phyloP scores from a whole-genome alignment of 30 jellyfish, hydroid and myxozoan genomes.

The Chrysaora quinquecirrha region DNA sequence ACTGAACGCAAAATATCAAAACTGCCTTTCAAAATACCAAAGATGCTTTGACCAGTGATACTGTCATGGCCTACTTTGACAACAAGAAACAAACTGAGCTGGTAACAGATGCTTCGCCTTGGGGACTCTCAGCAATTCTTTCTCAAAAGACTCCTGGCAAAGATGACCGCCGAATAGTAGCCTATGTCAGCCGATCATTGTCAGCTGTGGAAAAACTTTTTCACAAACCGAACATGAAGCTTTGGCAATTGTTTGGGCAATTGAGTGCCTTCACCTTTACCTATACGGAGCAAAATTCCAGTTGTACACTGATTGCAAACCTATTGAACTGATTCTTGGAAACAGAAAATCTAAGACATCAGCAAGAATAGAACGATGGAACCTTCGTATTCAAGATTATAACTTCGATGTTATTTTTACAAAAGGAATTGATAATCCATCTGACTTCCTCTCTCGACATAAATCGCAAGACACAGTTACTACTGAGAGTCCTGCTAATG shows the following conservation, averaged over 20 bases:
- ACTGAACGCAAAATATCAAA: background rate
- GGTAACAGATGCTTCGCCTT: constrained; percentile 14
- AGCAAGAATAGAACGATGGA: background rate
- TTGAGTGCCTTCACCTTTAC: background rate
- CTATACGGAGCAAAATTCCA: background rate
- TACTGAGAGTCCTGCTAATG: too few relatives aligned
- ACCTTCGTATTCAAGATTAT: background rate
- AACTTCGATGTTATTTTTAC: background rate
- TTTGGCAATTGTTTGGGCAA: background rate
- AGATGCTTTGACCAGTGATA: background rate
- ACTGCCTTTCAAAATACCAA: constrained; percentile 6
- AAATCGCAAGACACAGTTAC: too few relatives aligned
- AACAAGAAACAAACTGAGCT: background rate
- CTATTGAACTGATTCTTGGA: background rate
- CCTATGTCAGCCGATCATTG: background rate
- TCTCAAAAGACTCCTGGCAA: background rate
- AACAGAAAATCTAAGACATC: background rate
- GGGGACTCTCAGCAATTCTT: background rate
- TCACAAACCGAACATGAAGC: background rate
- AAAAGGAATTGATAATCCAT: background rate
- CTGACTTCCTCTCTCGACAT: background rate
- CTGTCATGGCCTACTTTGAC: background rate
- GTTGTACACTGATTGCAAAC: background rate
- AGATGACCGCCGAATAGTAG: background rate
- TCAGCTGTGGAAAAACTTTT: background rate